Percentiles rank a stretch among this genome's conserved stretches.
Conservation (phyloP, 2,888 invertebrate species). For the Hyalella azteca region DNA sequence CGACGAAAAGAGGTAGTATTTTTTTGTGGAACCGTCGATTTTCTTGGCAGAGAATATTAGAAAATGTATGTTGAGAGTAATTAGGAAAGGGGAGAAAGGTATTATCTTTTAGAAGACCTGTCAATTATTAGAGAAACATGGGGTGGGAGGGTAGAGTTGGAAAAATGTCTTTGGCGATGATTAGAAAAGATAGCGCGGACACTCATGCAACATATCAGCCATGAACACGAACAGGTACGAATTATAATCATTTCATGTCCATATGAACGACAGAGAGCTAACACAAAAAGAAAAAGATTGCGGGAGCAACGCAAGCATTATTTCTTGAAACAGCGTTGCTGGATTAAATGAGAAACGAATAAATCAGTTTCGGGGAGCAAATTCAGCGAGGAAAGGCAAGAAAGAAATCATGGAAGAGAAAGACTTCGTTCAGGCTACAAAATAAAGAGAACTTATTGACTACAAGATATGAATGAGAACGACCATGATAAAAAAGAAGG, state of each 20-base stretch:
- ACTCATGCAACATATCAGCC: slow-evolving; percentile 26
- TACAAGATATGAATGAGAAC: neutral
- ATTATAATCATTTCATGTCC: no score
- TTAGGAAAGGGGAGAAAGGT: no score
- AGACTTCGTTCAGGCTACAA: slow-evolving; percentile 16
- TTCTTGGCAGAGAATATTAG: no score
- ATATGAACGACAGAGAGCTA: no score
- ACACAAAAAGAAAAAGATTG: neutral
- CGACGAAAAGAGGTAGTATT: no score
- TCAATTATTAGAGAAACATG: neutral
- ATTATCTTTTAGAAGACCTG: no score
- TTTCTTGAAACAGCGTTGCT: neutral
- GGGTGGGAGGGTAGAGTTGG: neutral
- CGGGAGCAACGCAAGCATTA: neutral
- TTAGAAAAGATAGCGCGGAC: slow-evolving; percentile 10
- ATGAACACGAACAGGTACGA: slow-evolving; percentile 14
- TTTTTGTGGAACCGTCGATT: no score
- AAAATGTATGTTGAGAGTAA: no score
- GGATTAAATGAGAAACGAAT: neutral
- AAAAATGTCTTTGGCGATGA: neutral
- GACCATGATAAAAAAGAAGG: slow-evolving; percentile 10
- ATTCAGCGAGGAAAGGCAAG: slow-evolving; percentile 18
- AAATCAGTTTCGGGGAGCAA: neutral
- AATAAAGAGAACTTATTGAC: neutral
- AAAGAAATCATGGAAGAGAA: slow-evolving; percentile 18